A percentile compares a stretch with the other conserved stretches of the same genome.
These are phyloP conservation scores for Synergus japonicus DNA, from an alignment of 2,888 invertebrate genomes.

Conservation along the genomic window DNA sequence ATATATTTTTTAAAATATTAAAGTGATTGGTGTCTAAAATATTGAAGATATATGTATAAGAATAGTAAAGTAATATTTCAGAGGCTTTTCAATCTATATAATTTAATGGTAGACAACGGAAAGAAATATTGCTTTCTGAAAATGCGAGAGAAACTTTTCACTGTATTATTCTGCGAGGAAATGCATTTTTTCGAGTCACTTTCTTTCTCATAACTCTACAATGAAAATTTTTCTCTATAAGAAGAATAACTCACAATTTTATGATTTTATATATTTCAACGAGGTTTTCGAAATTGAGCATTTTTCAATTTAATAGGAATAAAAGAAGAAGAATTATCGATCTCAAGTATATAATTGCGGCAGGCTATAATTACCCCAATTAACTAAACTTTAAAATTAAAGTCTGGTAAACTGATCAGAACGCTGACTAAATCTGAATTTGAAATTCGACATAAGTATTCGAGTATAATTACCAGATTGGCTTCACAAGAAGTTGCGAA, in stretches of 20 bases:
- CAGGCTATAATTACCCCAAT: too few species aligned
- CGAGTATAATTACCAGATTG: not conserved
- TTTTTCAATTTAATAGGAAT: too few species aligned
- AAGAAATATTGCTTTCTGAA: slow-evolving; percentile 12
- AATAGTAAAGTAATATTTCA: slow-evolving; percentile 12
- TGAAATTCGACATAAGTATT: too few species aligned
- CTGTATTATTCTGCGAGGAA: slow-evolving; percentile 22
- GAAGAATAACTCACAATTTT: not conserved
- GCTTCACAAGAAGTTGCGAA: slow-evolving; percentile 32
- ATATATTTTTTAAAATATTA: not conserved
- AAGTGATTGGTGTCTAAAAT: not conserved
- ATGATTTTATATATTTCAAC: too few species aligned
- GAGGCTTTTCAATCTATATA: slow-evolving; percentile 7
- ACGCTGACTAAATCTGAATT: too few species aligned
- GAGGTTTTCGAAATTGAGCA: too few species aligned
- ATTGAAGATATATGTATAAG: not conserved
- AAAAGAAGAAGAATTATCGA: too few species aligned
- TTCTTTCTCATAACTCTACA: slow-evolving; percentile 8
- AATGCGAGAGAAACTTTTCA: slow-evolving; percentile 7
- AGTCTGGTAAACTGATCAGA: too few species aligned
- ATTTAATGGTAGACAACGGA: not conserved
- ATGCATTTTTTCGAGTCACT: slow-evolving; percentile 27
- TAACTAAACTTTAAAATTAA: too few species aligned
- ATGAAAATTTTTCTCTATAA: slow-evolving; percentile 2
- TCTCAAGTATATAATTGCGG: too few species aligned